Evolutionary conservation across 2,888 invertebrate species (phyloP), one percentile per base, ranked within the genome.

Genomic region (Agelastica alni): DNA sequence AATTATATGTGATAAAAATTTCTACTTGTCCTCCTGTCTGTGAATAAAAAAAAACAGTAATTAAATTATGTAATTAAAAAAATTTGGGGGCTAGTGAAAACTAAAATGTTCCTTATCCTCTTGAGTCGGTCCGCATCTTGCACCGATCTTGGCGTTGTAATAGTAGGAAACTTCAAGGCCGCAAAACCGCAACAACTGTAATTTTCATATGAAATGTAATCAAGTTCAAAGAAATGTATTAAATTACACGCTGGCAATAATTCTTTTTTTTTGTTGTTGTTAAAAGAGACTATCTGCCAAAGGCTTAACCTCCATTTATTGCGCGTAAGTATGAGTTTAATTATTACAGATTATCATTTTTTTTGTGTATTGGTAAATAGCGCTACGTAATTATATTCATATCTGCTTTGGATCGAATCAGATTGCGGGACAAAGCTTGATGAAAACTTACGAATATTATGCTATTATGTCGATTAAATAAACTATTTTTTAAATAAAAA

Each of bases 171-270:
- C 37, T 44, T 41, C 61, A 62, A 63, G 60, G 61, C 53, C 59
- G 53, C 60, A 56, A 61, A 63, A 63, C 63, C 63, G 60, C 60
- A 63, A 61, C 53, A 62, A 63, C 63, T 62, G 61, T 63, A 62
- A 58, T 60, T 53, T 60, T 55, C 61, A 58, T 46, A 58, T 48
- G 56, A 55, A 55, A 55, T 48, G 52, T 55, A 52, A 52, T 49
- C 45, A 47, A 48, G 43, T 49, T 44, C 22, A 28, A 48, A 48
- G 52, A 39, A 56, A 52, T 48, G 56, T 44, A 48, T 56, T 45
- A 51, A 45, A 44, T 51, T 51, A 45, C 20, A 51, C 22, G 46
- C 7, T 47, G 49, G 22, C 4, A 10, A 34, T 3, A 5, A 34
- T 22, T 39, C 30, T 46, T 47, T 30, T n/a, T n/a, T n/a, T n/a